Evolutionary conservation across 1,140 invertebrate genomes (phyloP), one percentile per base, ranked within the genome.

Genomic region (Drosophila mojavensis): DNA sequence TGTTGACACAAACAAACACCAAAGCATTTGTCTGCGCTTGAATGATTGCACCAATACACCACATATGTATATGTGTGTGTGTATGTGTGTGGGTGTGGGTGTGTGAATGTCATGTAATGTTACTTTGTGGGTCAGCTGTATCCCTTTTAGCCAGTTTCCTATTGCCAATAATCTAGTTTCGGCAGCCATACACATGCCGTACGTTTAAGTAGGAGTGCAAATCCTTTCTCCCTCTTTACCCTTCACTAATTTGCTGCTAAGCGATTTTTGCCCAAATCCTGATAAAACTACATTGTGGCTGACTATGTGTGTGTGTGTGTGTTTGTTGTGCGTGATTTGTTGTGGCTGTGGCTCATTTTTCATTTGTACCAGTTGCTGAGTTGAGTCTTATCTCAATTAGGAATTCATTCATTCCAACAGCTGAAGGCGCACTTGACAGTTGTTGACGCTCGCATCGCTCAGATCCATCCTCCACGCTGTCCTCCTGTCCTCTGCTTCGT

Each of bases 301-400:
- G 43, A 59, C 17, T 13, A 17, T 54, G 13, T 47, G 17, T 54
- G 39, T 63, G 59, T 24, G 20, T 24, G 20, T 24, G 20, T 24
- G 1, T 60, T 41, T 60, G 63, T 41, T 30, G 56, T 45, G 41
- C n/a, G 13, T 41, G 33, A 41, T 39, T 55, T 54, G 51, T 33
- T 54, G 51, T 30, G 65, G 65, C 26, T 26, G 45, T 9, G 61
- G 45, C 63, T 78, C 78, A 78, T 85, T 86, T 81, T 76, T 85
- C 81, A 85, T 72, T 50, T 63, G 28, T 39, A 56, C 17, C 59
- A 74, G 56, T 48, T 39, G 71, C 73, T 81, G 78, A 4, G 20
- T 68, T 60, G 59, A 64, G 51, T 79, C 83, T 88, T 88, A 86
- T 88, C 83, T 80, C 79, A 88, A 88, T 88, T 88, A 83, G 79